Evolutionary conservation across 2,888 invertebrate species (phyloP), one percentile per base, ranked within the genome.

Genomic region (Orthosia gracilis): DNA sequence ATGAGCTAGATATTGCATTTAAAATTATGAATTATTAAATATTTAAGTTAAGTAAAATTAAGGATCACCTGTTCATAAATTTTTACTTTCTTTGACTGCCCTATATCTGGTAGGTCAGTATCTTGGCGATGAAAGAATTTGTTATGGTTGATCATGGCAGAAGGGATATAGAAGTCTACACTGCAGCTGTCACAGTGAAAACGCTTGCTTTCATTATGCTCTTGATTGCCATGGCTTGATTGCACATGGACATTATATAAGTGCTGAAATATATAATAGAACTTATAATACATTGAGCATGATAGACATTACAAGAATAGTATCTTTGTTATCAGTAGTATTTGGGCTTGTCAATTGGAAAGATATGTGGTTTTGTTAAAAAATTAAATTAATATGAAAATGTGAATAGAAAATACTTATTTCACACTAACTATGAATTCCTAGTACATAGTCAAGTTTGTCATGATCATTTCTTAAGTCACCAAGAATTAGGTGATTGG

Each of bases 71-170:
- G 93, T 73, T 90, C 90, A 73, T 90, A 89, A 65, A 92, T 86
- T 85, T 92, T 95, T 1, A 95, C 86, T 88, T 96, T 96, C 78
- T 94, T 96, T 17, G 96, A 96, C 62, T 92, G 91, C n/a, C 96
- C 96, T 69, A 95, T 87, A 67, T 89, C 86, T 13, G 94, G 92
- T 68, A 95, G 83, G 66, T 96, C 96, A 64, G 92, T 91, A 50
- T 95, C 94, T 89, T 95, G 94, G 21, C 96, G 90, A 88, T 96
- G 96, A 77, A 94, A 96, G 80, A 94, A 96, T 80, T 94, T 96
- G 71, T 95, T 96, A 85, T 97, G 97, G 88, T 97, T 97, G 71
- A 96, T 90, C 90, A 97, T 96, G 0, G 97, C 97, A 59, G 96
- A 94, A 5, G 95, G 91, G 50, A 96, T 92, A 86, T 95, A 96